phyloP scores from a whole-genome alignment of 1,140 invertebrate species.

The Zaprionus tsacasi region DNA sequence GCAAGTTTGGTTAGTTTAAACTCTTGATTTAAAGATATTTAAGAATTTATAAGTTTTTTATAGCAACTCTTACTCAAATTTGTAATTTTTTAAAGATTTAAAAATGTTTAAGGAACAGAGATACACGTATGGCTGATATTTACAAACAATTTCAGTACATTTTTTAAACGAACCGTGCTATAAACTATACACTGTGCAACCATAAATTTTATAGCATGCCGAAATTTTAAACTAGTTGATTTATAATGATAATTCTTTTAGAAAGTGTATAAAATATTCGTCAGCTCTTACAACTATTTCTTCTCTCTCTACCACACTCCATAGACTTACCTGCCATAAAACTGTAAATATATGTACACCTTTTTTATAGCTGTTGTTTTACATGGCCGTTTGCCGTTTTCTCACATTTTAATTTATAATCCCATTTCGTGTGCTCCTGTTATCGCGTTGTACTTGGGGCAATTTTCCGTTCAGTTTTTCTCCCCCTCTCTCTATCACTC shows the following conservation, averaged over 20 bases:
- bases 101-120: background rate
- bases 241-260: background rate
- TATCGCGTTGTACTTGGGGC: constrained; percentile 50
- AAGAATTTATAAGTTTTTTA: too few species aligned
- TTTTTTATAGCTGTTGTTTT: background rate
- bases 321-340: background rate
- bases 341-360: background rate
- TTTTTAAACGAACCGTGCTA: too few species aligned
- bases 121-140: background rate
- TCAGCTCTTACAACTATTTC: background rate
- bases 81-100: background rate
- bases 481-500: background rate
- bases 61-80: background rate
- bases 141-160: too few species aligned
- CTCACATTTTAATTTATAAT: constrained; percentile 68
- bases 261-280: background rate
- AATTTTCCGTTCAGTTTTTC: constrained; percentile 26
- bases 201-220: too few species aligned
- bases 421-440: constrained; percentile 35
- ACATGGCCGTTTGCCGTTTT: constrained; percentile 24
- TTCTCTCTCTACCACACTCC: background rate
- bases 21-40: too few species aligned
- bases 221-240: too few species aligned
- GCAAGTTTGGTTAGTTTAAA: too few species aligned
- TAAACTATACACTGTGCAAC: too few species aligned